Evolutionary conservation across 2,888 invertebrate species (phyloP), one percentile per base, ranked within the genome.

Genomic region (Ctenicera cuprea): DNA sequence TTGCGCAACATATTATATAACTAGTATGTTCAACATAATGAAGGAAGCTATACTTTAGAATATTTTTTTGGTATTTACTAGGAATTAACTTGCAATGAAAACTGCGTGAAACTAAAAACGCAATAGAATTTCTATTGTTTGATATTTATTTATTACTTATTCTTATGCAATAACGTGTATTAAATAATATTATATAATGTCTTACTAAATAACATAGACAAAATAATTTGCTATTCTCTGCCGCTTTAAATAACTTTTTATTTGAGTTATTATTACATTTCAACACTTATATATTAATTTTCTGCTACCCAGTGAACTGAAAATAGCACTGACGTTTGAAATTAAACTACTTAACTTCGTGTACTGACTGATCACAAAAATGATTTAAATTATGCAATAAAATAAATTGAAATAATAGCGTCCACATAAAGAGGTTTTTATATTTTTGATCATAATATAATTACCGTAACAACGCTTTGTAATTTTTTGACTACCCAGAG

Each of bases 121-220:
- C 18, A 16, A 45, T 18, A 18, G 45, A 45, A 45, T 45, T 18
- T 7, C 45, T 18, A 45, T 45, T 45, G 45, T 45, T 45, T 7
- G 16, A 7, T 16, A 18, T 16, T 18, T 33, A 33, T 33, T 33
- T 45, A 45, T 45, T 45, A 45, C 45, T 1, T 18, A 16, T 9
- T 18, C 18, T 45, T 45, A 18, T 45, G 18, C 18, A 16, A 11
- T 18, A 18, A 45, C 14, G 18, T 8, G 45, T 14, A 45, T 45
- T 45, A 45, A 45, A 45, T 16, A 45, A 45, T n/a, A n/a, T 45
- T 45, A 45, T 16, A 45, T 45, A 45, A 45, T 18, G 7, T 43
- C 16, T 18, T 18, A 45, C 18, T 18, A 45, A 45, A 16, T 45
- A 16, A 45, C 45, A 14, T 33, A 33, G 7, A 9, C 7, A 11